These are phyloP conservation scores for Didymodactylos carnosus DNA, from an alignment of 2,888 invertebrate species.

Conservation along the genomic window DNA sequence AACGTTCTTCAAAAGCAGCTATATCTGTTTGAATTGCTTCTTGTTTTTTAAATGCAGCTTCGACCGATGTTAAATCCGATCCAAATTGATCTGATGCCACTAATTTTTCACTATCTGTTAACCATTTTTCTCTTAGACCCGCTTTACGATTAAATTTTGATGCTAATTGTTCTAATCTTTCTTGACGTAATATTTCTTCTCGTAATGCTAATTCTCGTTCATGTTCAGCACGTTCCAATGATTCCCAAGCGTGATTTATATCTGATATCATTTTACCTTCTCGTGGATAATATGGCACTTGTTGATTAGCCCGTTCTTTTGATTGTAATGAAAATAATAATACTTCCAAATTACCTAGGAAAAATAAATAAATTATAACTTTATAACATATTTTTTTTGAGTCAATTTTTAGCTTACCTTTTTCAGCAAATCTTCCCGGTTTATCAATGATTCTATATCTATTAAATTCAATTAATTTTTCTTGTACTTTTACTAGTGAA, in stretches of 20 bases:
- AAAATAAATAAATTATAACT: not conserved
- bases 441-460: constrained; percentile 78
- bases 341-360: constrained; percentile 51
- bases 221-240: constrained; percentile 76
- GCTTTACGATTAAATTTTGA: constrained; percentile 84
- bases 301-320: constrained; percentile 68
- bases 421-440: constrained; percentile 88
- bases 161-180: constrained; percentile 75
- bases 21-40: constrained; percentile 94
- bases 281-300: constrained; percentile 25
- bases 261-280: constrained; percentile 77
- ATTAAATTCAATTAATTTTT: constrained; percentile 67
- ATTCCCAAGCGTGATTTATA: constrained; percentile 79
- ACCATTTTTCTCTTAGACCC: constrained; percentile 15
- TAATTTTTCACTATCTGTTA: constrained; percentile 4
- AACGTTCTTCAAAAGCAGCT: constrained; percentile 69
- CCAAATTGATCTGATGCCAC: constrained; percentile 70
- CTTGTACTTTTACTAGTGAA: constrained; percentile 76
- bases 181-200: constrained; percentile 66
- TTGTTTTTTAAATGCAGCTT: constrained; percentile 90
- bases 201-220: constrained; percentile 72
- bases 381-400: not conserved
- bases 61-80: constrained; percentile 86
- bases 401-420: constrained; percentile 61
- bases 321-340: constrained; percentile 89